phyloP scores from a whole-genome alignment of 2,888 invertebrate genomes.

The Nephrocerus scutellatus region DNA sequence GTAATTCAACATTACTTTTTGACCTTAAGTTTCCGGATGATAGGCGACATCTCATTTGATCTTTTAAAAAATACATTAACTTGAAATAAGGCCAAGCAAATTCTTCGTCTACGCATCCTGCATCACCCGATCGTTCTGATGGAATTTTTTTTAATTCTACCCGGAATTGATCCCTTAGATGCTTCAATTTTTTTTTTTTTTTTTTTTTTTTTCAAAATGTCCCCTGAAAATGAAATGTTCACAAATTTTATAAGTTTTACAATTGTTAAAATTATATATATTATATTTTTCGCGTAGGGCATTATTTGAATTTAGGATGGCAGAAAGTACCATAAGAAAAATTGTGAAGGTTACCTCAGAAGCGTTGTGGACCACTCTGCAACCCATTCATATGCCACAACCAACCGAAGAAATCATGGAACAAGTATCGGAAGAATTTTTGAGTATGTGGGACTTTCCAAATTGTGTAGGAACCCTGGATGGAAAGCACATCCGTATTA shows the following conservation, averaged over 20 bases:
- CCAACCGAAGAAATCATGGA: slow-evolving; percentile 1
- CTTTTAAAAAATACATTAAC: not conserved
- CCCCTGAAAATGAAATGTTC: slow-evolving; percentile 1
- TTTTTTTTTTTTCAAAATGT: slow-evolving; percentile 6
- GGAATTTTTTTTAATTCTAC: slow-evolving; percentile 6
- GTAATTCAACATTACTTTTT: too few species aligned
- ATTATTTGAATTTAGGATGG: slow-evolving; percentile 6
- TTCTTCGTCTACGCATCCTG: not conserved
- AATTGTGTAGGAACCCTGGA: slow-evolving; percentile 29
- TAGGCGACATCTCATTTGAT: not conserved
- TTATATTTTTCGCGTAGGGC: slow-evolving; percentile 1
- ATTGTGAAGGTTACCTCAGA: slow-evolving; percentile 6
- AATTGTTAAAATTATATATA: slow-evolving; percentile 1
- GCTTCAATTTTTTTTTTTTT: slow-evolving; percentile 10
- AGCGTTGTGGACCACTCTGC: slow-evolving; percentile 1
- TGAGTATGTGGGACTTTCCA: slow-evolving; percentile 18
- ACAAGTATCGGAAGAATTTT: slow-evolving; percentile 6
- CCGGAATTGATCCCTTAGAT: slow-evolving; percentile 7
- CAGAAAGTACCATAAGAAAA: slow-evolving; percentile 5
- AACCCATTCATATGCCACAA: slow-evolving; percentile 8
- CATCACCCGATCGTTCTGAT: not conserved
- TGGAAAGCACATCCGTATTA: slow-evolving; percentile 30
- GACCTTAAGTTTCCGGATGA: not conserved
- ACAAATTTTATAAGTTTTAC: not conserved
- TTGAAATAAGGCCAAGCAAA: not conserved